A percentile compares a stretch with the other conserved stretches of the same genome.
phyloP scores from a whole-genome alignment of 2,113 vertebrate genomes.

The Gallinago paraguaiae region DNA sequence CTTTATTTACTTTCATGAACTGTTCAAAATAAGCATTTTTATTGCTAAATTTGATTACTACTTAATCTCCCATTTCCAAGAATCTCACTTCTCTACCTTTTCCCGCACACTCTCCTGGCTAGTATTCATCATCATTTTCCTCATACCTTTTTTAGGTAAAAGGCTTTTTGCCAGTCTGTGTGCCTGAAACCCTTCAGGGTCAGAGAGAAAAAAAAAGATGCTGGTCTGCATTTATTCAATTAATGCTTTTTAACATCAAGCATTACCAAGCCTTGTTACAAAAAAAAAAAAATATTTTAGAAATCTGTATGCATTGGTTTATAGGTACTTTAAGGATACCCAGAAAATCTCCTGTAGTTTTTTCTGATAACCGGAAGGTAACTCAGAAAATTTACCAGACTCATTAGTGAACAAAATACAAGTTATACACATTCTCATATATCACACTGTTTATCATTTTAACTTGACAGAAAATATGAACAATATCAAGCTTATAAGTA shows the following conservation, averaged over 20 bases:
- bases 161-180: neutral
- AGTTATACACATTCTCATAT: neutral
- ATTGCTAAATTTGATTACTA: neutral
- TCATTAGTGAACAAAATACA: neutral
- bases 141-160: neutral
- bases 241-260: neutral
- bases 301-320: neutral
- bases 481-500: neutral
- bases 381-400: neutral
- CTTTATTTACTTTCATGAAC: neutral
- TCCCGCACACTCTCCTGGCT: neutral
- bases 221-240: neutral
- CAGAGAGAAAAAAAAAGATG: neutral
- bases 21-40: neutral
- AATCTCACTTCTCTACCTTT: neutral
- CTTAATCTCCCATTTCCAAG: neutral
- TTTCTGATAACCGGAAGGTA: neutral
- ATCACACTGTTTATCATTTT: neutral
- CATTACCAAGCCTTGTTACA: neutral
- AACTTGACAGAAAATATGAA: neutral
- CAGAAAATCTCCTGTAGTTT: neutral
- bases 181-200: neutral
- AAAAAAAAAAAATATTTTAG: neutral
- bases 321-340: neutral
- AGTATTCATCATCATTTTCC: neutral